These are phyloP conservation scores for Bujurquina vittata DNA, from an alignment of 2,113 vertebrate species.

Conservation along the genomic window DNA sequence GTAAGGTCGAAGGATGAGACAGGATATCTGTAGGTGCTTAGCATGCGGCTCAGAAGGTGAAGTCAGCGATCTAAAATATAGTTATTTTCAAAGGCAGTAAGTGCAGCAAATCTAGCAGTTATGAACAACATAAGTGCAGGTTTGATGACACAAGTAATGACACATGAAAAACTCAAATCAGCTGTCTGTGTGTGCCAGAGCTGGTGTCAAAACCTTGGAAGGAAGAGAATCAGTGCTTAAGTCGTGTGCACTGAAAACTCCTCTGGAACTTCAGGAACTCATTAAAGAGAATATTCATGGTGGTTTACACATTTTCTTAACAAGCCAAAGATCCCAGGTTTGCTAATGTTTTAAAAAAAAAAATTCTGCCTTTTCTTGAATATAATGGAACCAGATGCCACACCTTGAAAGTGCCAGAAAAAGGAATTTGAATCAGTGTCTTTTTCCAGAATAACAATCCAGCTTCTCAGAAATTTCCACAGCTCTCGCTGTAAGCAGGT, in stretches of 20 bases:
- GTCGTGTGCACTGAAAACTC: not conserved
- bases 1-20: conserved; percentile 34
- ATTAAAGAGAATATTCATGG: not conserved
- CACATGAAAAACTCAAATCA: not conserved
- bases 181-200: not conserved
- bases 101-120: not conserved
- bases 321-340: not conserved
- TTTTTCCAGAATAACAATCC: not conserved
- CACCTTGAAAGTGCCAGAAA: not conserved
- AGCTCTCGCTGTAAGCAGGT: not conserved
- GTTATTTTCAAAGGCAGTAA: not conserved
- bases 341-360: not conserved
- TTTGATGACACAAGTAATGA: not conserved
- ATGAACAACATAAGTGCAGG: not conserved
- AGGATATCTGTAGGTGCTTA: conserved; percentile 23
- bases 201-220: not conserved
- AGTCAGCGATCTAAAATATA: not conserved
- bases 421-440: not conserved
- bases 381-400: not conserved
- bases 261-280: not conserved
- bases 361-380: not conserved
- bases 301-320: not conserved
- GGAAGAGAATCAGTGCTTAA: not conserved
- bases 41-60: not conserved
- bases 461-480: not conserved